A percentile compares a stretch with the other conserved stretches of the same genome.
Conservation (phyloP, 2,797 vertebrate genomes). For the Crenichthys baileyi region DNA sequence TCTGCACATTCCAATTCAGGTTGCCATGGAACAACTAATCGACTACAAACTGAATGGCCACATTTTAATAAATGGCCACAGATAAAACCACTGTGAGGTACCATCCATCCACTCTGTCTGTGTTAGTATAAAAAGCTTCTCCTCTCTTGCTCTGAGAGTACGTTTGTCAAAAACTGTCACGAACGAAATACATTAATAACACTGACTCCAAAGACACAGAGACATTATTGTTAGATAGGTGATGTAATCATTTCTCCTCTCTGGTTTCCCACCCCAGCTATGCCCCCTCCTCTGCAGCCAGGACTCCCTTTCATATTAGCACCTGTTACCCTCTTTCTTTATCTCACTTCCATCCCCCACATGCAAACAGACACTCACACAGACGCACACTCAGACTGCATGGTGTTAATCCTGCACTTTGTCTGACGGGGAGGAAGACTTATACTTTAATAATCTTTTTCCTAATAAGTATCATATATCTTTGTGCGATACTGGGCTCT, state of each 20-base stretch:
- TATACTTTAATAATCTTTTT: slow-evolving; percentile 48
- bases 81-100: slow-evolving; percentile 35
- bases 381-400: slow-evolving; percentile 15
- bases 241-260: slow-evolving; percentile 75
- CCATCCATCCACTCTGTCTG: slow-evolving; percentile 33
- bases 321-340: slow-evolving; percentile 79
- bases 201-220: slow-evolving; percentile 44
- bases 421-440: slow-evolving; percentile 54
- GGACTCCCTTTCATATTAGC: slow-evolving; percentile 82
- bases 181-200: slow-evolving; percentile 22
- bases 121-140: slow-evolving; percentile 46
- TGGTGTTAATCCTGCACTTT: slow-evolving; percentile 60
- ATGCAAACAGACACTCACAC: slow-evolving; percentile 18
- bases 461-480: slow-evolving; percentile 52
- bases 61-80: slow-evolving; percentile 39
- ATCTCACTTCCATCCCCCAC: slow-evolving; percentile 12
- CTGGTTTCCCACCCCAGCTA: slow-evolving; percentile 44
- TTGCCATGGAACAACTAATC: slow-evolving; percentile 60
- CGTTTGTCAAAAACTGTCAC: slow-evolving; percentile 36
- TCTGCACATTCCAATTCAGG: slow-evolving; percentile 41
- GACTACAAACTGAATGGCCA: slow-evolving; percentile 53
- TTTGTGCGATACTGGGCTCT: slow-evolving; percentile 24
- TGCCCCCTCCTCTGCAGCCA: slow-evolving; percentile 59
- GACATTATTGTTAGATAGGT: slow-evolving; percentile 72
- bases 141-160: slow-evolving; percentile 32